Evolutionary conservation across 2,113 vertebrate genomes (phyloP).

Genomic region (Lontra canadensis): DNA sequence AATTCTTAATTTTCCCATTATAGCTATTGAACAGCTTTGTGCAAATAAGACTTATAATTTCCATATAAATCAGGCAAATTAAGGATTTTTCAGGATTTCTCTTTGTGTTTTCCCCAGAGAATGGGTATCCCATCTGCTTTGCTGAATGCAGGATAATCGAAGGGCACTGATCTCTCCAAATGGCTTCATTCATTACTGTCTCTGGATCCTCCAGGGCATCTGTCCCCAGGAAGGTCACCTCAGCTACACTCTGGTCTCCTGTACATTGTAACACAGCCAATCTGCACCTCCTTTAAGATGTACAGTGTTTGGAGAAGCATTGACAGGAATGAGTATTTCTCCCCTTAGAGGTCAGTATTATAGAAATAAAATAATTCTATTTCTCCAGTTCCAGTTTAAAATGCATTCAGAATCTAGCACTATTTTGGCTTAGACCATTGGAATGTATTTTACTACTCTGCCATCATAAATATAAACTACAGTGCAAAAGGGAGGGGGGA

Average conservation of each 20-base stretch:
- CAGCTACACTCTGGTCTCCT: constrained; percentile 71
- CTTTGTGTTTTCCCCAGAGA: constrained; percentile 82
- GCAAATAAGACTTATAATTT: constrained; percentile 84
- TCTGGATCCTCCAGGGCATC: constrained; percentile 78
- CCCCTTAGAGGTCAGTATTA: constrained; percentile 57
- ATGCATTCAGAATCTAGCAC: constrained; percentile 74
- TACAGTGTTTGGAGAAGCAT: constrained; percentile 76
- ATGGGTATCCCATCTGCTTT: constrained; percentile 87
- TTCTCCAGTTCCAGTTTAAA: constrained; percentile 74
- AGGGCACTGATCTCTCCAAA: constrained; percentile 87
- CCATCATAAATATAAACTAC: constrained; percentile 61
- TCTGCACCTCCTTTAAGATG: constrained; percentile 42
- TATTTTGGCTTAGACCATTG: constrained; percentile 60
- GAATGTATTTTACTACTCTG: constrained; percentile 67
- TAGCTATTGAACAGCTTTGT: constrained; percentile 79
- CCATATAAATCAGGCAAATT: constrained; percentile 83
- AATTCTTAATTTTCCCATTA: constrained; percentile 81
- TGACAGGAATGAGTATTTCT: constrained; percentile 61
- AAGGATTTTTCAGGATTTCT: constrained; percentile 85
- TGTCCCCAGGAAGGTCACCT: constrained; percentile 79
- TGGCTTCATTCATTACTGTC: constrained; percentile 88
- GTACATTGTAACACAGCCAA: constrained; percentile 60
- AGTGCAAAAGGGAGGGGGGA: neutral
- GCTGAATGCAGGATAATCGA: constrained; percentile 84
- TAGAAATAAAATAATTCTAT: constrained; percentile 71